A percentile compares a stretch with the other conserved stretches of the same genome.
Evolutionary conservation across 2,888 invertebrate species (phyloP).

Genomic region (Lasioglossum vierecki): DNA sequence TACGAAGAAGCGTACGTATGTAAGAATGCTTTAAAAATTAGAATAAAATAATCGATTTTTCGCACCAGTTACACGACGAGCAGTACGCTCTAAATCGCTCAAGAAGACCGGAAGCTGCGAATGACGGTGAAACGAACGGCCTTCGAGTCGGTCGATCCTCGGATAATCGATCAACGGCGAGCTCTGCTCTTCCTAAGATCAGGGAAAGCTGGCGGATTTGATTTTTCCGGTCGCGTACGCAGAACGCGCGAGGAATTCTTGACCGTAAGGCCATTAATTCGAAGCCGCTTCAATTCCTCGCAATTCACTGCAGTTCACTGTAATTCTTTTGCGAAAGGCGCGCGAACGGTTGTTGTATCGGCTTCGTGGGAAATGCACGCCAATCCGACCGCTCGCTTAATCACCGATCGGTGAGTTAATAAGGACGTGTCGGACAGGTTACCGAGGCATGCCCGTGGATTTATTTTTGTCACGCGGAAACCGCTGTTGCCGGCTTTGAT

Average conservation of each 20-base stretch:
- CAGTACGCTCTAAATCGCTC: neutral
- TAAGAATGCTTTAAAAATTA: neutral
- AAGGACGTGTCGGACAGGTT: neutral
- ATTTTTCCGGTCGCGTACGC: constrained; percentile 19
- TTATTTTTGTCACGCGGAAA: constrained; percentile 14
- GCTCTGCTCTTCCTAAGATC: neutral
- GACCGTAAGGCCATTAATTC: constrained; percentile 18
- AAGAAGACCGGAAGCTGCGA: constrained; percentile 7
- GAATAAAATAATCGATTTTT: no score
- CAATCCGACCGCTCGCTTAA: neutral
- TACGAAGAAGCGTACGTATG: neutral
- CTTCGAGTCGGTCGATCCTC: neutral
- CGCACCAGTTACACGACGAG: no score
- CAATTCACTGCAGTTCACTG: neutral
- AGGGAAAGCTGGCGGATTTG: neutral
- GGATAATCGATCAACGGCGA: neutral
- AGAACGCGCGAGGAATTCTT: constrained; percentile 33
- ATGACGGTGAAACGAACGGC: neutral
- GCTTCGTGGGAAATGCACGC: constrained; percentile 12
- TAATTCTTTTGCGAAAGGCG: neutral
- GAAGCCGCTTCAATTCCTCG: neutral
- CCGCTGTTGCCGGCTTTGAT: neutral
- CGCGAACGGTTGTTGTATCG: neutral
- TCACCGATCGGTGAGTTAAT: neutral
- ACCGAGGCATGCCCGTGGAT: neutral